Percentiles rank a stretch among this genome's conserved stretches.
phyloP scores from a whole-genome alignment of 1,140 invertebrate species.

The Pseudomyrmex concolor region DNA sequence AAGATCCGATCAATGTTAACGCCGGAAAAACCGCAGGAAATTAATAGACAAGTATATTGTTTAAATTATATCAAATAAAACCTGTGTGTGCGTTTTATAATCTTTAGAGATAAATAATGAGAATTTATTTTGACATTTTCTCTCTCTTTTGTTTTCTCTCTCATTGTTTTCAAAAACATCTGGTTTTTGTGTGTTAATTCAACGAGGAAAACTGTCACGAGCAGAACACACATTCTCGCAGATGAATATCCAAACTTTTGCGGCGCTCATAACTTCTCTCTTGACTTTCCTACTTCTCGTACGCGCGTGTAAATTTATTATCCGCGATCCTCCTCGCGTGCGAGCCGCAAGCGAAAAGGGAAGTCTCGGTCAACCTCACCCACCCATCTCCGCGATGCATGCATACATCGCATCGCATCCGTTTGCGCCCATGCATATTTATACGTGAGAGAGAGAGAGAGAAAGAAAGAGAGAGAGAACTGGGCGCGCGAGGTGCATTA shows the following conservation, averaged over 20 bases:
- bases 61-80: too few relatives aligned
- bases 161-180: too few relatives aligned
- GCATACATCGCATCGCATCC: slow-evolving; percentile 33
- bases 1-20: background rate
- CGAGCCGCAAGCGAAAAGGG: slow-evolving; percentile 6
- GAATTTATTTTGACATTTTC: too few relatives aligned
- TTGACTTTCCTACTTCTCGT: slow-evolving; percentile 55
- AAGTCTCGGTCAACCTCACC: slow-evolving; percentile 2
- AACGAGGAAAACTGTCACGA: slow-evolving; percentile 8
- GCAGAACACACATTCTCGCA: too few relatives aligned
- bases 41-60: too few relatives aligned
- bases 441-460: slow-evolving; percentile 28
- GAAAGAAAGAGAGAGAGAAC: background rate
- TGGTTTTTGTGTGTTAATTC: too few relatives aligned
- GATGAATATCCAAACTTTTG: slow-evolving; percentile 47
- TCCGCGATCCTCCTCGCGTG: slow-evolving; percentile 57
- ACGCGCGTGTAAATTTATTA: slow-evolving; percentile 61
- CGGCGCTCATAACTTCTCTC: slow-evolving; percentile 32
- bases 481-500: slow-evolving; percentile 43
- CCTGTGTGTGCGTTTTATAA: too few relatives aligned
- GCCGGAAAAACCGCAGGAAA: too few relatives aligned
- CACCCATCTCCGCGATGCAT: slow-evolving; percentile 27
- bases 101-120: too few relatives aligned
- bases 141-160: too few relatives aligned
- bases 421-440: slow-evolving; percentile 58